phyloP scores from a whole-genome alignment of 2,113 vertebrate genomes.

The Collichthys lucidus region DNA sequence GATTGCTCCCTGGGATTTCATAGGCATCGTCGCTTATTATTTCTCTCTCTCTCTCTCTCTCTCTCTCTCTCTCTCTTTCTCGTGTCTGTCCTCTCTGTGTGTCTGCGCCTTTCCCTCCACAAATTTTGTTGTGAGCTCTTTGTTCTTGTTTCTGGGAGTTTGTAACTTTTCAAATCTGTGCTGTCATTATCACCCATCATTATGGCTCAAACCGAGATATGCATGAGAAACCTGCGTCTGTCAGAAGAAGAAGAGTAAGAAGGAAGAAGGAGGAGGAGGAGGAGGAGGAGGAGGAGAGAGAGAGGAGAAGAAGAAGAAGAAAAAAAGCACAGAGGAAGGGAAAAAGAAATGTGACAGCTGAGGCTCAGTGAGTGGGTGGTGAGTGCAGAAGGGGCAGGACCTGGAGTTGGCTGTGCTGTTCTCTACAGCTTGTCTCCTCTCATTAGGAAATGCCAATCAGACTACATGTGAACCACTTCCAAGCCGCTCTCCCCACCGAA shows the following conservation, averaged over 20 bases:
- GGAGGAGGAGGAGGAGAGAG: background rate
- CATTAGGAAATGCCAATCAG: constrained; percentile 83
- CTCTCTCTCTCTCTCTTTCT: constrained; percentile 9
- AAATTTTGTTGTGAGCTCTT: constrained; percentile 58
- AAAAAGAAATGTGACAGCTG: constrained; percentile 78
- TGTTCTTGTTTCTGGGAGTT: constrained; percentile 72
- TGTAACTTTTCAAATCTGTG: constrained; percentile 71
- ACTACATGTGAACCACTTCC: constrained; percentile 72
- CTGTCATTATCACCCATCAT: constrained; percentile 77
- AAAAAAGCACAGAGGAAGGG: constrained; percentile 52
- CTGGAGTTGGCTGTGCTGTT: constrained; percentile 75
- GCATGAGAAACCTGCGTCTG: constrained; percentile 70
- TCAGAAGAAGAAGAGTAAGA: constrained; percentile 40
- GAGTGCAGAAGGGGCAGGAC: constrained; percentile 80
- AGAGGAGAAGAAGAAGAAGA: background rate
- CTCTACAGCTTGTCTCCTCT: constrained; percentile 79
- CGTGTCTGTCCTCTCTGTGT: constrained; percentile 5
- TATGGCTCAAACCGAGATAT: constrained; percentile 67
- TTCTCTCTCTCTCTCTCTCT: constrained; percentile 26
- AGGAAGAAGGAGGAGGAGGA: constrained; percentile 5
- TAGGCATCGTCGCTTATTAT: constrained; percentile 53
- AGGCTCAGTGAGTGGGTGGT: constrained; percentile 77
- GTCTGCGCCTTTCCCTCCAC: constrained; percentile 34
- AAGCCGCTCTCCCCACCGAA: constrained; percentile 45
- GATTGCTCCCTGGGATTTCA: constrained; percentile 58